These are phyloP conservation scores for Zygogramma bicolorata DNA, from an alignment of 2,888 invertebrate species.

Conservation along the genomic window DNA sequence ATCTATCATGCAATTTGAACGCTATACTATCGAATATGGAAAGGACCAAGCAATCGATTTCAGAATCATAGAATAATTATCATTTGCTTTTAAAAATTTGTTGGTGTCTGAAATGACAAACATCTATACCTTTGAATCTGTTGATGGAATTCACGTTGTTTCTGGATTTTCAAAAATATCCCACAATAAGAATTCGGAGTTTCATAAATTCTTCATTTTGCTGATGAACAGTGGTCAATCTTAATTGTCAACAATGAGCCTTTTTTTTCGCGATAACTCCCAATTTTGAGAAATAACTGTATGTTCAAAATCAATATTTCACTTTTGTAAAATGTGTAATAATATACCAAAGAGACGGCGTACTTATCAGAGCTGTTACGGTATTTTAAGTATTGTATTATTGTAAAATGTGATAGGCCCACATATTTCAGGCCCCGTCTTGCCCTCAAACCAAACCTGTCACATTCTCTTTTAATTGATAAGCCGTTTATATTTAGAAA, in stretches of 20 bases:
- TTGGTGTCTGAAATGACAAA: not conserved
- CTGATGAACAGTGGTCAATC: not conserved
- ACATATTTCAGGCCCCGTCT: constrained; percentile 65
- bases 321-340: constrained; percentile 67
- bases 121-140: not conserved
- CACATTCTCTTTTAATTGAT: constrained; percentile 67
- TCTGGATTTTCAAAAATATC: not conserved
- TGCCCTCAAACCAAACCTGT: constrained; percentile 65
- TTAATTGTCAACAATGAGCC: not conserved
- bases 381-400: constrained; percentile 64
- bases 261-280: not conserved
- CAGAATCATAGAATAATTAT: no score
- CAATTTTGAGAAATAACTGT: not conserved
- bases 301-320: constrained; percentile 54
- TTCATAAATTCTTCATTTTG: not conserved
- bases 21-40: no score
- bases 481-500: constrained; percentile 68
- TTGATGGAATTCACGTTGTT: not conserved
- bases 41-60: no score
- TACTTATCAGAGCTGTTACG: constrained; percentile 58
- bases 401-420: constrained; percentile 68
- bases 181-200: no score
- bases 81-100: no score
- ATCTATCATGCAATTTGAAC: no score
- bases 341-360: constrained; percentile 67